Conservation (phyloP, 2,888 invertebrate genomes). For the Amaurobius ferox region DNA sequence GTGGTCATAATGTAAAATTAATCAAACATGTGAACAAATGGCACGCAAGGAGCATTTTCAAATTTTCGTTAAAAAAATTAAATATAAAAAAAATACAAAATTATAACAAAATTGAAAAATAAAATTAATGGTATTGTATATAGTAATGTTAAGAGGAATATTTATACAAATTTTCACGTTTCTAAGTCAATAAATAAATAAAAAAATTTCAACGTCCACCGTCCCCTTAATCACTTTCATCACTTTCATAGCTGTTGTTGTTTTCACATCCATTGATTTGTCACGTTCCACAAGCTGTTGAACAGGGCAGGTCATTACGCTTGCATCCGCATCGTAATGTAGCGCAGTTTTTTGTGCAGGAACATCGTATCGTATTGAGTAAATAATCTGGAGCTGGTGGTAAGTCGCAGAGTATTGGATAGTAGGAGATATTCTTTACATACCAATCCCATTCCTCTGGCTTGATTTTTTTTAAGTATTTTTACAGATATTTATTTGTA, state of each 20-base stretch:
- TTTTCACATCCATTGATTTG: background rate
- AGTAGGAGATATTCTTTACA: conserved; percentile 10
- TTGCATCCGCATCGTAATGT: background rate
- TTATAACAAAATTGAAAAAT: too few species aligned
- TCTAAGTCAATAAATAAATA: too few species aligned
- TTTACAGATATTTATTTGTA: conserved; percentile 28
- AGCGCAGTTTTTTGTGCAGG: background rate
- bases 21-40: too few species aligned
- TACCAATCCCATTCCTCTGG: conserved; percentile 25
- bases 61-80: too few species aligned
- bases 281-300: background rate
- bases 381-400: conserved; percentile 10
- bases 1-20: too few species aligned
- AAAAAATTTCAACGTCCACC: too few species aligned
- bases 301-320: conserved; percentile 1
- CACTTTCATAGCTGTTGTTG: background rate
- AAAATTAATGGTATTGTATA: too few species aligned
- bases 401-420: conserved; percentile 10
- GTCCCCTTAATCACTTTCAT: background rate
- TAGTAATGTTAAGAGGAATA: too few species aligned
- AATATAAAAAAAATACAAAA: too few species aligned
- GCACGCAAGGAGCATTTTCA: too few species aligned
- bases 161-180: too few species aligned
- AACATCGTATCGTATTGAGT: conserved; percentile 22
- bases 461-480: background rate